These are phyloP conservation scores for Pelobates cultripes DNA, from an alignment of 2,797 vertebrate species.

Conservation along the genomic window DNA sequence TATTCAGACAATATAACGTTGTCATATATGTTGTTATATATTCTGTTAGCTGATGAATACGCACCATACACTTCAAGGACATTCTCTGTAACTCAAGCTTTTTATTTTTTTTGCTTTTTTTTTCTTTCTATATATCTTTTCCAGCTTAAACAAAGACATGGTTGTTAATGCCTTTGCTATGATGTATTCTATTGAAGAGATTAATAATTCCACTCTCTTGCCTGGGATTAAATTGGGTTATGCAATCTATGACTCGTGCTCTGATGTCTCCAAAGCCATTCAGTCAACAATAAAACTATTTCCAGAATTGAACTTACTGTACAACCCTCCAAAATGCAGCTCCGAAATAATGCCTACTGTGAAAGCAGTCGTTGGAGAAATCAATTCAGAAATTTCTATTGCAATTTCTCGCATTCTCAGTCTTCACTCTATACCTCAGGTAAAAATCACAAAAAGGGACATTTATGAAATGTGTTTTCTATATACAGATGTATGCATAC, in stretches of 20 bases:
- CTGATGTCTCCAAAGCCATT: background rate
- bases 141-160: too few species aligned
- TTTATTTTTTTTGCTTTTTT: too few species aligned
- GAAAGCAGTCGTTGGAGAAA: conserved; percentile 29
- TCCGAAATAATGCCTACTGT: background rate
- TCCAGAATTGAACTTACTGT: background rate
- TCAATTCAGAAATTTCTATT: conserved; percentile 15
- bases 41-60: too few species aligned
- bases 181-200: conserved; percentile 19
- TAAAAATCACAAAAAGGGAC: background rate
- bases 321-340: conserved; percentile 9
- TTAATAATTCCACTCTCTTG: conserved; percentile 19
- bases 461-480: too few species aligned
- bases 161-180: conserved; percentile 3
- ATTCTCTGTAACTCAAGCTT: too few species aligned
- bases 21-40: too few species aligned
- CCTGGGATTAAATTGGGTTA: conserved; percentile 28
- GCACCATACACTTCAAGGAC: too few species aligned
- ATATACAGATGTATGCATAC: too few species aligned
- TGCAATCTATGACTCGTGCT: conserved; percentile 19
- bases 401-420: conserved; percentile 16
- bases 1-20: too few species aligned
- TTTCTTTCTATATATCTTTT: too few species aligned
- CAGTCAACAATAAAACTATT: background rate
- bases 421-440: conserved; percentile 28